Evolutionary conservation across 2,113 vertebrate species (phyloP).

Genomic region (Synchiropus splendidus): DNA sequence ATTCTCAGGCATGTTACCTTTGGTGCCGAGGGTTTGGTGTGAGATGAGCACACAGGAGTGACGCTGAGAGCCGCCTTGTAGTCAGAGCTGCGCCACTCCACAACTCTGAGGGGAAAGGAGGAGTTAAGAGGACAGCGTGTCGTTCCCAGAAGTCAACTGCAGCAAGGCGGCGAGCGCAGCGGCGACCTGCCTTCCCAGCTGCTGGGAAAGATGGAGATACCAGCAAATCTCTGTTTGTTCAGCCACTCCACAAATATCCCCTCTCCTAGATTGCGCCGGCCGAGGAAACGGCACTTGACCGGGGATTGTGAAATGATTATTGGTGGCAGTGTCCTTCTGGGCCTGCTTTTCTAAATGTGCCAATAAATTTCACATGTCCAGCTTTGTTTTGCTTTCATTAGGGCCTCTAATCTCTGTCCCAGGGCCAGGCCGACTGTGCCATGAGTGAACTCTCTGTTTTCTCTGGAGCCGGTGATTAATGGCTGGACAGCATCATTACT

Average conservation of each 20-base stretch:
- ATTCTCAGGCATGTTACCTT: too few relatives aligned
- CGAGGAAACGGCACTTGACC: conserved; percentile 65
- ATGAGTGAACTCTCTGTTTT: conserved; percentile 67
- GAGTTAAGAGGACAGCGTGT: conserved; percentile 47
- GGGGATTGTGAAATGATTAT: conserved; percentile 66
- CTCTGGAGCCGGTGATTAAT: conserved; percentile 66
- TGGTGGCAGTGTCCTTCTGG: conserved; percentile 65
- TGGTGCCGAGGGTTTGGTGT: too few relatives aligned
- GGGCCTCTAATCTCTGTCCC: conserved; percentile 66
- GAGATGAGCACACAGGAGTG: too few relatives aligned
- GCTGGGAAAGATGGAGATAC: conserved; percentile 74
- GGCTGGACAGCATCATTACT: conserved; percentile 63
- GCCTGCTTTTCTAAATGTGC: conserved; percentile 65
- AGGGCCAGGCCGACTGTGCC: conserved; percentile 55
- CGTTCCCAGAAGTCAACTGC: conserved; percentile 57
- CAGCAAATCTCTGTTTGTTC: conserved; percentile 78
- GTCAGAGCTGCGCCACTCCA: conserved; percentile 9
- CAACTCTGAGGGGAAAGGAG: conserved; percentile 40
- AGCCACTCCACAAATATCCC: conserved; percentile 76
- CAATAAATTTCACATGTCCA: conserved; percentile 78
- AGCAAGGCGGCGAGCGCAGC: conserved; percentile 32
- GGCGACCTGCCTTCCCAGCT: conserved; percentile 49
- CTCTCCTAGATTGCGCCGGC: conserved; percentile 58
- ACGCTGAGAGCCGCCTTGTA: too few relatives aligned
- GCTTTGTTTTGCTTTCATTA: conserved; percentile 78